These are phyloP conservation scores for Crotalus tigris DNA, from an alignment of 2,113 vertebrate species.

Conservation along the genomic window DNA sequence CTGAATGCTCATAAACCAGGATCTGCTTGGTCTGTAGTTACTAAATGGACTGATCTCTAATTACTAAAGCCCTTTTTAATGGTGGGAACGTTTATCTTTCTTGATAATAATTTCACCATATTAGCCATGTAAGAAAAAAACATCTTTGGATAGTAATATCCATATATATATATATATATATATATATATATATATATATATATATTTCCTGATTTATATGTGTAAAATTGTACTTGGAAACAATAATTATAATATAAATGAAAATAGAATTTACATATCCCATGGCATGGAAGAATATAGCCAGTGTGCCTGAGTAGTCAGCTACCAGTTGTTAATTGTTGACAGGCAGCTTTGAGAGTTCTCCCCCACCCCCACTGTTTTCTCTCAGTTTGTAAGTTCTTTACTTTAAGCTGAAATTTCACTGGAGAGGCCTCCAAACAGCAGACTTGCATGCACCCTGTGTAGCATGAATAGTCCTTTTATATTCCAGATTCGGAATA, in stretches of 20 bases:
- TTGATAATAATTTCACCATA: neutral
- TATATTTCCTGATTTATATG: neutral
- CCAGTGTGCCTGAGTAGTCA: neutral
- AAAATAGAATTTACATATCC: neutral
- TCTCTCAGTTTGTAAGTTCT: neutral
- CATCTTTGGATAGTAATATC: neutral
- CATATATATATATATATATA: too few relatives aligned
- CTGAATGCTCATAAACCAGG: neutral
- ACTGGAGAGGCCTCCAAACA: neutral
- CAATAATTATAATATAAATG: neutral
- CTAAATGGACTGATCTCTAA: neutral
- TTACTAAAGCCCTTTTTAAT: neutral
- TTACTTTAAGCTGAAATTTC: neutral
- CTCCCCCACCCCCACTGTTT: neutral
- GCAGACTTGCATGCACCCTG: neutral
- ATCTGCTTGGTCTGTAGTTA: neutral
- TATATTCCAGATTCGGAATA: neutral
- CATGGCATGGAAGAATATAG: neutral
- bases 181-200: neutral
- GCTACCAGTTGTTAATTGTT: neutral
- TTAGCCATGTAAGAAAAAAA: neutral
- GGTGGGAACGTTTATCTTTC: neutral
- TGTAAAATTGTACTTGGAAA: neutral
- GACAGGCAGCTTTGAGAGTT: neutral
- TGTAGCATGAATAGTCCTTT: neutral